Percentiles rank a stretch among this genome's conserved stretches.
phyloP scores from a whole-genome alignment of 2,797 vertebrate genomes.

The Phoebastria nigripes region DNA sequence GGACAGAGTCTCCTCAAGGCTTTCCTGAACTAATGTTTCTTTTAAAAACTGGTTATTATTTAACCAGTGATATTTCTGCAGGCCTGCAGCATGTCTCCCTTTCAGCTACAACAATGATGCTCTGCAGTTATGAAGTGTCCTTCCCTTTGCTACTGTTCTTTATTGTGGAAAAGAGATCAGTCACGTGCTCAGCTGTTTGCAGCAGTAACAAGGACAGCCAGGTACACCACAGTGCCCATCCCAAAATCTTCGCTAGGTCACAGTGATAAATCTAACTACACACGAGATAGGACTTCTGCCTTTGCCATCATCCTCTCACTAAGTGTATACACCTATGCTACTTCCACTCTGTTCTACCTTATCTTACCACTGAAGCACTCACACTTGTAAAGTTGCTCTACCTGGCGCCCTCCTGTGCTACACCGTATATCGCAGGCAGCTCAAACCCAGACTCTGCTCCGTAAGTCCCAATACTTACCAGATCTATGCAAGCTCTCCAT shows the following conservation, averaged over 20 bases:
- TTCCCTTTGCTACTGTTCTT: not conserved
- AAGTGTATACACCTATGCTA: rapidly evolving
- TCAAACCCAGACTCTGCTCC: not conserved
- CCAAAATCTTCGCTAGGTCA: not conserved
- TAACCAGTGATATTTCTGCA: not conserved
- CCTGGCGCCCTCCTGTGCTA: rapidly evolving
- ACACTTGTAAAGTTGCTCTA: rapidly evolving
- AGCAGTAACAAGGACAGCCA: not conserved
- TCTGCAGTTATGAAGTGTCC: not conserved
- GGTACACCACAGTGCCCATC: rapidly evolving
- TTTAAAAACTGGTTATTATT: not conserved
- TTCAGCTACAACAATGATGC: not conserved
- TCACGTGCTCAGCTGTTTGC: not conserved
- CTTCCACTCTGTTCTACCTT: not conserved
- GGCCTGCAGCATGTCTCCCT: not conserved
- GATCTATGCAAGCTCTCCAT: rapidly evolving
- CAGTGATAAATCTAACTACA: rapidly evolving
- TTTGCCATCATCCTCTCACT: not conserved
- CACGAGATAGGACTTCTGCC: rapidly evolving
- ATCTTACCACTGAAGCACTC: rapidly evolving
- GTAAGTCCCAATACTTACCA: rapidly evolving
- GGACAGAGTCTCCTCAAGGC: not conserved
- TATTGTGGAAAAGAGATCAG: not conserved
- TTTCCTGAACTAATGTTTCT: not conserved
- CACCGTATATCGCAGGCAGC: rapidly evolving